These are phyloP conservation scores for Teleogryllus oceanicus DNA, from an alignment of 2,888 invertebrate species.

Conservation along the genomic window DNA sequence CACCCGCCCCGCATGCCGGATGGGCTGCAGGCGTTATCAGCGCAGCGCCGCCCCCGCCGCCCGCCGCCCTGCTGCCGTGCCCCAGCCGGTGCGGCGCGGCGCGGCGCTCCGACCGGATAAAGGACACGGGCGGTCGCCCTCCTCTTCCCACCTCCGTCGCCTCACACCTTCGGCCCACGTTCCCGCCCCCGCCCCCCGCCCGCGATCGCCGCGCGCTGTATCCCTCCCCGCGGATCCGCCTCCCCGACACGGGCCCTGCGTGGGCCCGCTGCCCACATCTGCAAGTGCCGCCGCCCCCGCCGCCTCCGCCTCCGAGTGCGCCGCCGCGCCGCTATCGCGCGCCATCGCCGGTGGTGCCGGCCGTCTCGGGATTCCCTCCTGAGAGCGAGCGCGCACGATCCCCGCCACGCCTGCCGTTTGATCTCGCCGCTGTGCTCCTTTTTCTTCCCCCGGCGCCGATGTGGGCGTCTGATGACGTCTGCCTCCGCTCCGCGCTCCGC, in stretches of 20 bases:
- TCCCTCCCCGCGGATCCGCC: neutral
- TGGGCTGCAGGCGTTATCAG: neutral
- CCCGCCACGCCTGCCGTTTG: neutral
- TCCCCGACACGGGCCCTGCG: neutral
- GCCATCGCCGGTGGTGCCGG: neutral
- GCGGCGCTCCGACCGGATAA: neutral
- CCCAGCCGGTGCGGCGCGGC: too few relatives aligned
- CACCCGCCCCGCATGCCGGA: neutral
- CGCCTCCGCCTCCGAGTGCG: neutral
- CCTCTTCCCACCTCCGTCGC: too few relatives aligned
- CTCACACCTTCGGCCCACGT: too few relatives aligned
- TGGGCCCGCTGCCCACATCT: neutral
- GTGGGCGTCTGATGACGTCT: neutral
- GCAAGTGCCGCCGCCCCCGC: neutral
- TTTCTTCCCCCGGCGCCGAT: neutral
- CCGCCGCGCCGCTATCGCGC: neutral
- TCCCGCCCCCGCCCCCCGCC: neutral
- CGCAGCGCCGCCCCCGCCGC: neutral
- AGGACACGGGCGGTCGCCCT: neutral
- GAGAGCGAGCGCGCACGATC: neutral
- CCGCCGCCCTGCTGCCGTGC: too few relatives aligned
- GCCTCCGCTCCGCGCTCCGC: neutral
- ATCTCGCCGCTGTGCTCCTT: neutral
- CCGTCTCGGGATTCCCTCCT: neutral
- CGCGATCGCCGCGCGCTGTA: neutral